phyloP scores from a whole-genome alignment of 2,797 vertebrate genomes.

The Micropoecilia bifurca region DNA sequence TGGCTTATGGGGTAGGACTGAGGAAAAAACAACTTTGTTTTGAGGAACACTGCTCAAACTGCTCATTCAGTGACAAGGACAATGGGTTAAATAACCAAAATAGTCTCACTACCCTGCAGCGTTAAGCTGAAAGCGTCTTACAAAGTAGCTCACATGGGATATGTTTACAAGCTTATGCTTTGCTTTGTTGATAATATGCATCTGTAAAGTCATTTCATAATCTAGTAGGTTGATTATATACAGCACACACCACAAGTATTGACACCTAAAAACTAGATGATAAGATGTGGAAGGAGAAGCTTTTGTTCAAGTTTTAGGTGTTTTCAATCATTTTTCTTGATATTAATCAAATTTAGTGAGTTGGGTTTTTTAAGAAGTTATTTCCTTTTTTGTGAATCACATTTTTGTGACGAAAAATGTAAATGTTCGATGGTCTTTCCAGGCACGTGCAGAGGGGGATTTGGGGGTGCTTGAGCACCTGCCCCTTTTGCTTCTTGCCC shows the following conservation, averaged over 20 bases:
- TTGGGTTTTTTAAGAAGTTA: background rate
- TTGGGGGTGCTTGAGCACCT: no score
- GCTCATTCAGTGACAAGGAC: constrained; percentile 1
- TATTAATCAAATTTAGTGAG: background rate
- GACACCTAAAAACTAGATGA: background rate
- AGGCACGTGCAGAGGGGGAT: no score
- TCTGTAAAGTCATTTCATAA: background rate
- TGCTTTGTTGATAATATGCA: background rate
- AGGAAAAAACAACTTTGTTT: constrained; percentile 16
- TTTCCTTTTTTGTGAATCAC: background rate
- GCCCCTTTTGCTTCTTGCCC: no score
- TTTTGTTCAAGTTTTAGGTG: background rate
- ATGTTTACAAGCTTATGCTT: background rate
- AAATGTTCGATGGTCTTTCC: background rate
- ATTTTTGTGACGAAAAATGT: background rate
- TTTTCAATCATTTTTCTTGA: background rate
- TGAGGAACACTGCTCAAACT: constrained; percentile 25
- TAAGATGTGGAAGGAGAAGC: background rate
- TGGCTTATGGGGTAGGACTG: constrained; percentile 10
- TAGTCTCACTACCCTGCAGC: background rate
- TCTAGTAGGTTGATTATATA: background rate
- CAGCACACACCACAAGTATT: background rate
- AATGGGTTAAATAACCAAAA: background rate
- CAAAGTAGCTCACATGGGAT: background rate
- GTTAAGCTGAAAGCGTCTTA: background rate